Conservation (phyloP, 2,113 vertebrate genomes). For the Tychaedon coryphoeus region DNA sequence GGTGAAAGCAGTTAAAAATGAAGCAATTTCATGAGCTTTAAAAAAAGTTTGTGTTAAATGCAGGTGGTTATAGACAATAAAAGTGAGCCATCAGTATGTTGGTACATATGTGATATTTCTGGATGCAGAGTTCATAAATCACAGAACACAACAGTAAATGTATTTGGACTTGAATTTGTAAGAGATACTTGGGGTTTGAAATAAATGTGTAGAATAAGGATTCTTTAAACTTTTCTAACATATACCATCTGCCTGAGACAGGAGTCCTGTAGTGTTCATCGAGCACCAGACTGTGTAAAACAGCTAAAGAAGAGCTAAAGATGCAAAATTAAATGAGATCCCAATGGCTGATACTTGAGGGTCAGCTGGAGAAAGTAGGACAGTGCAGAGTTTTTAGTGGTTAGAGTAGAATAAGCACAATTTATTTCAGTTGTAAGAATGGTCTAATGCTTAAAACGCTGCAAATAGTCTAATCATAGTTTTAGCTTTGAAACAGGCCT, state of each 20-base stretch:
- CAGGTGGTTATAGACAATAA: slow-evolving; percentile 70
- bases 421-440: neutral
- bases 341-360: slow-evolving; percentile 41
- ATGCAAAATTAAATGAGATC: slow-evolving; percentile 55
- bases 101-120: slow-evolving; percentile 68
- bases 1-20: slow-evolving; percentile 81
- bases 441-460: neutral
- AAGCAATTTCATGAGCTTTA: slow-evolving; percentile 72
- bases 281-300: slow-evolving; percentile 50
- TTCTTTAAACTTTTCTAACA: slow-evolving; percentile 77
- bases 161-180: slow-evolving; percentile 66
- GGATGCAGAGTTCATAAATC: slow-evolving; percentile 72
- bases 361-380: slow-evolving; percentile 30
- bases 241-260: slow-evolving; percentile 72
- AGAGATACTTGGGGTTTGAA: slow-evolving; percentile 66
- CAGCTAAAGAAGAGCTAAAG: slow-evolving; percentile 56
- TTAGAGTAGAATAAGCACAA: neutral
- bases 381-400: neutral
- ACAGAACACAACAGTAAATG: slow-evolving; percentile 63
- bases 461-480: neutral
- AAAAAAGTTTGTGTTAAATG: slow-evolving; percentile 74
- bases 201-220: slow-evolving; percentile 68
- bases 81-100: slow-evolving; percentile 66
- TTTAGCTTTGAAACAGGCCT: neutral
- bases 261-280: slow-evolving; percentile 46